phyloP scores from a whole-genome alignment of 2,113 vertebrate species.

The Coryphaenoides rupestris region DNA sequence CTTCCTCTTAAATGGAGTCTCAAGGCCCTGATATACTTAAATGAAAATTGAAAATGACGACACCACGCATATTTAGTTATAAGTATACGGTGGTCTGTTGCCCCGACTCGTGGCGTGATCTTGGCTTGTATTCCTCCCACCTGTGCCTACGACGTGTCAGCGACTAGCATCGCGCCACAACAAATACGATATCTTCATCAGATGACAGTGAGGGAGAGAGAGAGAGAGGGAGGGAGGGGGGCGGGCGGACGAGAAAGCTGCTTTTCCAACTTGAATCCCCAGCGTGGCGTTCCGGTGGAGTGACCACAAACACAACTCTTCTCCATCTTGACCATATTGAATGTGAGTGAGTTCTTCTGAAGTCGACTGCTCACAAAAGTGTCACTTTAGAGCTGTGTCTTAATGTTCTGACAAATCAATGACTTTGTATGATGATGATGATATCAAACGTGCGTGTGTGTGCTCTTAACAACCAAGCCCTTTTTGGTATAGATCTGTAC shows the following conservation, averaged over 20 bases:
- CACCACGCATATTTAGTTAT: too few species aligned
- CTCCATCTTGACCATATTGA: conserved; percentile 74
- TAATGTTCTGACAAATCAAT: conserved; percentile 94
- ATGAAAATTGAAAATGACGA: too few species aligned
- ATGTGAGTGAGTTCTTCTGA: conserved; percentile 85
- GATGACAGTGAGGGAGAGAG: conserved; percentile 26
- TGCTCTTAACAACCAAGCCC: conserved; percentile 72
- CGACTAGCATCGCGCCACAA: conserved; percentile 30
- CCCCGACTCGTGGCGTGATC: too few species aligned
- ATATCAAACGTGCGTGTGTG: conserved; percentile 69
- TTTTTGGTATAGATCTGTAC: conserved; percentile 80
- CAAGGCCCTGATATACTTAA: too few species aligned
- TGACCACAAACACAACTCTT: conserved; percentile 62
- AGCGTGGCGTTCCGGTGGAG: conserved; percentile 67
- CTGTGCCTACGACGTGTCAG: conserved; percentile 51
- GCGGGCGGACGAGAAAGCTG: conserved; percentile 42
- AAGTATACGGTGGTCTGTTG: too few species aligned
- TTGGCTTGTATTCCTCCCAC: conserved; percentile 22
- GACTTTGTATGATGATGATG: conserved; percentile 74
- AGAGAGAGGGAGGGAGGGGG: conserved; percentile 36
- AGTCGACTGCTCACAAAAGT: conserved; percentile 74
- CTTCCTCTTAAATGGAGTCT: too few species aligned
- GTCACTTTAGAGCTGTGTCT: conserved; percentile 67
- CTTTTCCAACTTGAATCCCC: conserved; percentile 75
- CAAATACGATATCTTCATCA: too few species aligned